Evolutionary conservation across 2,113 vertebrate species (phyloP).

Genomic region (Podocnemis expansa): DNA sequence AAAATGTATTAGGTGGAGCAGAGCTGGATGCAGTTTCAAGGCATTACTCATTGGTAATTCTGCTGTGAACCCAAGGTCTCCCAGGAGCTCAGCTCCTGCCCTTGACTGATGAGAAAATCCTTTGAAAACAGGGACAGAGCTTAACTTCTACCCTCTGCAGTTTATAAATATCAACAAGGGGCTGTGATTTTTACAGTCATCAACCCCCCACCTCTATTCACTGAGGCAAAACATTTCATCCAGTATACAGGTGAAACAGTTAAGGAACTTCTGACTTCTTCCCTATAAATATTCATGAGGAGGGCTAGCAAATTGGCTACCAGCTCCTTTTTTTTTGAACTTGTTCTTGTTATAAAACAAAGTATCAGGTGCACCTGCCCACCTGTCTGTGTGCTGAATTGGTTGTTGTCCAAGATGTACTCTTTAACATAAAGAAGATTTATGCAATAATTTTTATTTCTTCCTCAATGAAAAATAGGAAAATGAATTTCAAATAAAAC

Average conservation of each 20-base stretch:
- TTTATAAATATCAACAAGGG: constrained; percentile 62
- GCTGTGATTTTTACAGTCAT: constrained; percentile 40
- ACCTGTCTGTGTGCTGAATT: background rate
- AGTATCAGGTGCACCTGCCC: accelerated
- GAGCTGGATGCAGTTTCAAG: constrained; percentile 23
- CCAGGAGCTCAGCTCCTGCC: constrained; percentile 40
- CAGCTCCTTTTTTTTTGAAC: accelerated
- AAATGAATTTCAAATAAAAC: background rate
- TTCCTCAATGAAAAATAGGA: background rate
- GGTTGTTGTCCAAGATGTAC: background rate
- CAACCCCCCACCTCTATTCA: background rate
- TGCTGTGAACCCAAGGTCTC: constrained; percentile 24
- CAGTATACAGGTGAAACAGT: constrained; percentile 1
- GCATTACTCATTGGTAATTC: constrained; percentile 54
- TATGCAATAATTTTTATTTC: background rate
- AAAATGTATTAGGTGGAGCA: constrained; percentile 40
- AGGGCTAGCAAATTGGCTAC: background rate
- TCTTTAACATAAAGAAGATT: background rate
- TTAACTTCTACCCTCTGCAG: constrained; percentile 37
- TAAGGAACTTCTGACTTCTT: background rate
- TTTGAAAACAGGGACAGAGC: constrained; percentile 53
- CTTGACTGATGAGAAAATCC: constrained; percentile 52
- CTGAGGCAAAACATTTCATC: constrained; percentile 12
- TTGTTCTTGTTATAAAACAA: background rate
- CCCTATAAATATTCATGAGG: background rate